Conservation (phyloP, 2,797 vertebrate genomes). For the Scolopax rusticola region DNA sequence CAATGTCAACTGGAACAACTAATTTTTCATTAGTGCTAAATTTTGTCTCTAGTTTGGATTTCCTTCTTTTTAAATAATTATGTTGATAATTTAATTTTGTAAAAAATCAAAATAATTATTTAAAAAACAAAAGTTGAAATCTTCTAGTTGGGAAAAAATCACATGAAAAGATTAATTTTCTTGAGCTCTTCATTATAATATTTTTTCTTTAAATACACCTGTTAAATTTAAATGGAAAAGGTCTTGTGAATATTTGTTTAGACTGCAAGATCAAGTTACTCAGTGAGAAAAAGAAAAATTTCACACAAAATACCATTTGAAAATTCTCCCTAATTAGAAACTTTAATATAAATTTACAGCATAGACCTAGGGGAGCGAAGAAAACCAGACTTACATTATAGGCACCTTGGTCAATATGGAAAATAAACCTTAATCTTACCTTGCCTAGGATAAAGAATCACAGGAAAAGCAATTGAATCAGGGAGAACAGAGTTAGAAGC, state of each 20-base stretch:
- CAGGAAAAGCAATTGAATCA: neutral
- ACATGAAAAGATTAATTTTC: neutral
- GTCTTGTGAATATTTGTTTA: neutral
- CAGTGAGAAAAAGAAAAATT: neutral
- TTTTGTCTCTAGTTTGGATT: neutral
- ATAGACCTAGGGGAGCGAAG: neutral
- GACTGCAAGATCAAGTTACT: neutral
- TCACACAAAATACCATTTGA: neutral
- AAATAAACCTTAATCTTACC: neutral
- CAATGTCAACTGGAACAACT: neutral
- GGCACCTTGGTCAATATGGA: neutral
- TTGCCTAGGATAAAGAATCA: neutral
- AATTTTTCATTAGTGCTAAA: neutral
- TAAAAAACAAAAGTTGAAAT: neutral
- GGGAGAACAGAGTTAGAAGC: neutral
- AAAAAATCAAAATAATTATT: neutral
- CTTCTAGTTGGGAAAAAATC: neutral
- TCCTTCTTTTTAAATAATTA: neutral
- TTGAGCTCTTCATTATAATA: neutral
- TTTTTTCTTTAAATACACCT: neutral
- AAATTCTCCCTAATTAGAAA: neutral
- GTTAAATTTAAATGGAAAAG: neutral
- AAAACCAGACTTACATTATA: neutral
- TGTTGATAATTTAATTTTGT: neutral
- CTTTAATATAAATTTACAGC: neutral